These are phyloP conservation scores for Bos indicus DNA, from an alignment of 2,113 vertebrate species.

Conservation along the genomic window DNA sequence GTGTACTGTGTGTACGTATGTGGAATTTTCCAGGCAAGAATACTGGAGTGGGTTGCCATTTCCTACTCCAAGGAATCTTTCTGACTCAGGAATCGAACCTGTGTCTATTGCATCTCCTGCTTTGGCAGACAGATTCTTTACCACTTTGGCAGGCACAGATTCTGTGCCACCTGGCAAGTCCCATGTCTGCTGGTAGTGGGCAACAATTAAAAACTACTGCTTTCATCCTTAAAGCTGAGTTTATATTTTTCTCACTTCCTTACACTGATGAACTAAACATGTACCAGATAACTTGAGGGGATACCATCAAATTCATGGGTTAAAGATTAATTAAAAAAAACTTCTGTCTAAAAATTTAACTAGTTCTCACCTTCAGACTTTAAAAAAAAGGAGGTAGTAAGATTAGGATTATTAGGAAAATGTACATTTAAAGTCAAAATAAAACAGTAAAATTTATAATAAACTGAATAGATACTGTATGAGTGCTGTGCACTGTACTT, in stretches of 20 bases:
- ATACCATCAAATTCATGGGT: not conserved
- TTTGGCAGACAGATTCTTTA: not conserved
- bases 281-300: not conserved
- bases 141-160: not conserved
- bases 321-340: conserved; percentile 2
- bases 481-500: not conserved
- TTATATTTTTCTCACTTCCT: conserved; percentile 23
- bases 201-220: not conserved
- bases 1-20: not conserved
- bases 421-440: not conserved
- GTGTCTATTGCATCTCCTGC: not conserved
- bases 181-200: not conserved
- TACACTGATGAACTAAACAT: not conserved
- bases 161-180: not conserved
- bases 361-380: conserved; percentile 1
- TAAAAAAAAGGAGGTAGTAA: conserved; percentile 10
- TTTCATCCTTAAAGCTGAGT: conserved; percentile 3
- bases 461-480: not conserved
- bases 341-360: not conserved
- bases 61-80: not conserved
- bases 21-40: not conserved
- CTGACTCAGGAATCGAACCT: not conserved
- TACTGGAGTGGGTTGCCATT: not conserved
- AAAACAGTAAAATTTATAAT: not conserved
- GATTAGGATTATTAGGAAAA: conserved; percentile 30